Evolutionary conservation across 1,140 invertebrate species (phyloP).

Genomic region (Psilanteris sp.): DNA sequence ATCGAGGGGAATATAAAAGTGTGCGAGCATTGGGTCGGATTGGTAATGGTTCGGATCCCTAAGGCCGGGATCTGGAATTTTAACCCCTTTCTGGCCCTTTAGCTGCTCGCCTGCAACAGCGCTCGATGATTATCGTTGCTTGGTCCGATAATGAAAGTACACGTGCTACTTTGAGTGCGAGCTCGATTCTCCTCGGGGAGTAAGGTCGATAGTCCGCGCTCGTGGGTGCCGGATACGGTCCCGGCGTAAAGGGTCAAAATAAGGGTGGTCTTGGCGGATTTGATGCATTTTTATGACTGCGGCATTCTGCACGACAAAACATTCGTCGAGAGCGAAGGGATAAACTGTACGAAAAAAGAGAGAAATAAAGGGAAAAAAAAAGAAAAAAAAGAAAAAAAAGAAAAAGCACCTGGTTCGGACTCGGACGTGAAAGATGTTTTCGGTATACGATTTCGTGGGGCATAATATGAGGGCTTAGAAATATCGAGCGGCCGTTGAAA

Average conservation of each 20-base stretch:
- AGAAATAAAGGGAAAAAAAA: slow-evolving; percentile 26
- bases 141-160: slow-evolving; percentile 69
- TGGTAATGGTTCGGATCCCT: slow-evolving; percentile 57
- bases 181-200: slow-evolving; percentile 14
- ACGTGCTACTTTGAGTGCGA: slow-evolving; percentile 41
- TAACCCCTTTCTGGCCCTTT: slow-evolving; percentile 59
- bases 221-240: slow-evolving; percentile 27
- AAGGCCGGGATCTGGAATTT: slow-evolving; percentile 50
- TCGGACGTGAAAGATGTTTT: neutral
- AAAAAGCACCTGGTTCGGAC: slow-evolving; percentile 1
- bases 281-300: slow-evolving; percentile 60
- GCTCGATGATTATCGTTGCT: slow-evolving; percentile 69
- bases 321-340: slow-evolving; percentile 19
- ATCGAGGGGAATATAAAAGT: slow-evolving; percentile 21
- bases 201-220: slow-evolving; percentile 39
- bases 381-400: neutral
- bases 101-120: slow-evolving; percentile 46
- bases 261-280: slow-evolving; percentile 44
- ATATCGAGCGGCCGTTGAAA: neutral
- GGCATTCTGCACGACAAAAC: slow-evolving; percentile 67
- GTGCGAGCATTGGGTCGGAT: neutral
- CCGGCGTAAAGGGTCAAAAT: slow-evolving; percentile 26
- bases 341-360: neutral
- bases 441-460: neutral
- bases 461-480: slow-evolving; percentile 8